Evolutionary conservation across 2,888 invertebrate genomes (phyloP), one percentile per base, ranked within the genome.

Genomic region (Timandra comae): DNA sequence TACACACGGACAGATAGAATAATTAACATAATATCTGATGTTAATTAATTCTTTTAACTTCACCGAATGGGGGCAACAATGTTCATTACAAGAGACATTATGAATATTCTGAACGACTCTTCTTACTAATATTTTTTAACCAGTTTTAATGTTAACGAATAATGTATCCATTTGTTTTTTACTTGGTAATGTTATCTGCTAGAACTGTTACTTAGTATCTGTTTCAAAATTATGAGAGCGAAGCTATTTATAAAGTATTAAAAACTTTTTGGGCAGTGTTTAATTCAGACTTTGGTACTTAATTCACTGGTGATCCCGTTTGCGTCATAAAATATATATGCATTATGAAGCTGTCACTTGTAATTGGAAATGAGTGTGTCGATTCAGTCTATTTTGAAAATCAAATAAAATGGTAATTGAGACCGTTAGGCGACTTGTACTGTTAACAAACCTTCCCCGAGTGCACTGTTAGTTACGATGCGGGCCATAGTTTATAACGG

Each of bases 1-100:
- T 52, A 57, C 49, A 65, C 63, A 56, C 48, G 51, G 59, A 48
- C 62, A 58, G 63, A 51, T 63, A 59, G 61, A 67, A 62, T 69
- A 66, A 70, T 68, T 64, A 63, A 59, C 56, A 45, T 55, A 44
- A n/a, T 53, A 50, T 61, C 56, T 68, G 64, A 67, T 67, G 67
- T 56, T 63, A 70, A 70, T 69, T 54, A 59, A 57, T 63, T 61
- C 60, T 60, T 68, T 65, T 61, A 54, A 61, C 62, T 36, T 49
- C 52, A 56, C 71, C 59, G 63, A 63, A 55, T 56, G 57, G 52
- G 49, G 59, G 43, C 52, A 41, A 41, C 39, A 43, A 39, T 39
- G 31, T 31, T 31, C 41, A 33, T 29, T 42, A 40, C 33, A 33
- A 51, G 44, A 34, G 48, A 52, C 50, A 55, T 44, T 49, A 41